Evolutionary conservation across 2,113 vertebrate species (phyloP), one percentile per base, ranked within the genome.

Genomic region (Nematolebias whitei): DNA sequence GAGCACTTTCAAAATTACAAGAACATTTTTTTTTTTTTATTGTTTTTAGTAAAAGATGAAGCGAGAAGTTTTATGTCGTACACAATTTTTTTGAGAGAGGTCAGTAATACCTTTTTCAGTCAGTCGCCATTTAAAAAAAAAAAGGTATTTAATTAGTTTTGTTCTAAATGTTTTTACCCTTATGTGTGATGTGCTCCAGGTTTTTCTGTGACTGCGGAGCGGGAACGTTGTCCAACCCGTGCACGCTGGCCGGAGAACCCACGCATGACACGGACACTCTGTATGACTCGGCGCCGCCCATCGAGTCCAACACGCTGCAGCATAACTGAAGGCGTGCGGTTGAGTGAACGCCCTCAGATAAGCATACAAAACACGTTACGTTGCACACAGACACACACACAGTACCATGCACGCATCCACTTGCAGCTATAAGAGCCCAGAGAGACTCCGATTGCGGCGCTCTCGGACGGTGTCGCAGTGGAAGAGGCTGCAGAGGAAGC

Each of bases 161-260:
- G n/a, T n/a, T n/a, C n/a, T n/a, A n/a, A n/a, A n/a, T n/a, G n/a
- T n/a, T n/a, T n/a, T n/a, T n/a, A n/a, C n/a, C n/a, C n/a, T n/a
- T 65, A 0, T 79, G 20, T 12, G 12, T 23, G 38, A 5, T 26
- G 5, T 53, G 40, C 32, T 40, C 0, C 69, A 99, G 98, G 94
- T 99, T 99, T 95, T 99, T 99, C 95, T 99, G 98, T 89, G 98
- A 99, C 93, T 99, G 98, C 80, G 98, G 98, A 84, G 97, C 97
- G 60, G 98, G 98, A 90, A 99, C 98, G 70, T 91, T 99, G 94
- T 99, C 98, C 76, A 99, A 99, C 79, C 97, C 97, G 60, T 99
- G 98, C 93, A 99, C 98, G 23, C 93, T 99, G 92, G 98, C 98
- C 20, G 98, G 98, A 86, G 98, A 99, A 91, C 98, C 98, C 62